Evolutionary conservation across 2,888 invertebrate species (phyloP), one percentile per base, ranked within the genome.

Genomic region (Dorcus parallelipipedus): DNA sequence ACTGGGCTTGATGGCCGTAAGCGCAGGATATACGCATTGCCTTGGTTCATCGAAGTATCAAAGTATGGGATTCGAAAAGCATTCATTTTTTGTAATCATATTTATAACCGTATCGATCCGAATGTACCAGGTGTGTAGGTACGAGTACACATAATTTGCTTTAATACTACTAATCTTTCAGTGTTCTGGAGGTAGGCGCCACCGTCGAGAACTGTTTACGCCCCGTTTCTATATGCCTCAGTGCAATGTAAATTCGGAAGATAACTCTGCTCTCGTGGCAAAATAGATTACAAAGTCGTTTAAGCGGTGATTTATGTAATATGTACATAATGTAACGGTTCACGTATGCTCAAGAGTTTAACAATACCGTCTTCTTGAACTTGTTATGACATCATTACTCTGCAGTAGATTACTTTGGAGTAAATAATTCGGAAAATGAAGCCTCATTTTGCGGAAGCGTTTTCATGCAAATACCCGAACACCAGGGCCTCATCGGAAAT

Each of bases 231-330:
- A 23, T 45, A 45, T 23, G 23, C 45, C 45, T 45, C 45, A 45
- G 45, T 45, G 45, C 45, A 45, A 45, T 45, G 45, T 45, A 45
- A 45, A 45, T 45, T 45, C 45, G 20, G 45, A 45, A 45, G 45
- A 45, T 45, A 45, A 45, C 45, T 45, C 17, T 45, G 45, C 45
- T 45, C 45, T 23, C 45, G 45, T 45, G 62, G 62, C 63, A 61
- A 65, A 65, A 66, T 63, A 66, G 65, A 67, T 67, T 66, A 67
- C 65, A 66, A 66, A 60, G 59, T 66, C 64, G 62, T 67, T 67
- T 67, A 63, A 63, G 65, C 63, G 58, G 62, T 67, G 67, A 67
- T 67, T 67, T 65, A 65, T 67, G 65, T 65, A 67, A 65, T 65
- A 64, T 65, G 64, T 66, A 63, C 65, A 65, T 67, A 64, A 65